phyloP scores from a whole-genome alignment of 2,797 vertebrate genomes.

The Xyrichtys novacula region DNA sequence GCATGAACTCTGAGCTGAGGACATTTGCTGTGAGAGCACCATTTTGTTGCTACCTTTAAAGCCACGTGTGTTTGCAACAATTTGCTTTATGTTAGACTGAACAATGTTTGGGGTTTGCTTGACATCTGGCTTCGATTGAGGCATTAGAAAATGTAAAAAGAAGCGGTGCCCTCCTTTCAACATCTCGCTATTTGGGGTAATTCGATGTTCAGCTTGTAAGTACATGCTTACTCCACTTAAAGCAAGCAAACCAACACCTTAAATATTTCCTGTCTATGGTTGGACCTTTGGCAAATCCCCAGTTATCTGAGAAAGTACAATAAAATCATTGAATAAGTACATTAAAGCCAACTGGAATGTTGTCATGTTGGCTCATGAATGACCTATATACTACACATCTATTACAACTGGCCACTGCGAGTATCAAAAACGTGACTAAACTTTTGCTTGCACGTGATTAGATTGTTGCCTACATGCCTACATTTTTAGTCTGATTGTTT shows the following conservation, averaged over 20 bases:
- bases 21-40: slow-evolving; percentile 32
- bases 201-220: background rate
- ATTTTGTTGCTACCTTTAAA: slow-evolving; percentile 32
- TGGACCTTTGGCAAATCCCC: background rate
- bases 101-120: background rate
- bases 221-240: background rate
- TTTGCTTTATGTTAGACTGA: slow-evolving; percentile 4
- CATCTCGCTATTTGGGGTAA: slow-evolving; percentile 2
- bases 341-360: background rate
- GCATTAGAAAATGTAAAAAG: slow-evolving; percentile 8
- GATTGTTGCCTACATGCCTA: too few relatives aligned
- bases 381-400: background rate
- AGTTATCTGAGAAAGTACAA: background rate
- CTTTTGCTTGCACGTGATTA: too few relatives aligned
- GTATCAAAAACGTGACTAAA: slow-evolving; percentile 8
- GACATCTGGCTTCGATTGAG: background rate
- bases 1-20: slow-evolving; percentile 42
- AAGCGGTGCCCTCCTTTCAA: background rate
- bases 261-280: slow-evolving; percentile 1
- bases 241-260: background rate
- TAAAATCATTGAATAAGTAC: background rate
- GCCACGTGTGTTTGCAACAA: background rate
- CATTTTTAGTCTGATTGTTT: slow-evolving; percentile 35
- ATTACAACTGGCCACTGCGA: background rate
- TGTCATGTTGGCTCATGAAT: slow-evolving; percentile 19